These are phyloP conservation scores for Macrotis lagotis DNA, from an alignment of 2,113 vertebrate species.

Conservation along the genomic window DNA sequence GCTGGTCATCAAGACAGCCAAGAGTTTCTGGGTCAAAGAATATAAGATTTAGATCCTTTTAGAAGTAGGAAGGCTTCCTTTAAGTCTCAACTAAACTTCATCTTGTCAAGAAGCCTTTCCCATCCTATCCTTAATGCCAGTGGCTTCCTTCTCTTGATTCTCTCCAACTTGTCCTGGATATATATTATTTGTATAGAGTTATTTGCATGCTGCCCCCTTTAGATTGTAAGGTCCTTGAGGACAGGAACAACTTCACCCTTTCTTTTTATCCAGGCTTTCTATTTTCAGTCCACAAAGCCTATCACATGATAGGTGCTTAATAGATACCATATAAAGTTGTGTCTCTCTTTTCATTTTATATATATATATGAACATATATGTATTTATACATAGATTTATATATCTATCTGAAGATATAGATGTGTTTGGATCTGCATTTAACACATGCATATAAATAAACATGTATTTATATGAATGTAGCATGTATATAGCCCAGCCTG, in stretches of 20 bases:
- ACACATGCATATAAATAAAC: too few relatives aligned
- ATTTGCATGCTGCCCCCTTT: background rate
- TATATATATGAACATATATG: too few relatives aligned
- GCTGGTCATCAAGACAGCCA: background rate
- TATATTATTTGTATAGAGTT: background rate
- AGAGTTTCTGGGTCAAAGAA: background rate
- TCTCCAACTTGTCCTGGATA: background rate
- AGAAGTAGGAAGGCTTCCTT: background rate
- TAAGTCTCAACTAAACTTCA: background rate
- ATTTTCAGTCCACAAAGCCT: background rate
- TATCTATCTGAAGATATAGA: too few relatives aligned
- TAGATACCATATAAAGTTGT: background rate
- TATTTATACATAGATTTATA: too few relatives aligned
- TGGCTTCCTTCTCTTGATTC: too few relatives aligned
- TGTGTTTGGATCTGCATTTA: too few relatives aligned
- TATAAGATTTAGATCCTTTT: background rate
- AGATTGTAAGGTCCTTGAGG: background rate
- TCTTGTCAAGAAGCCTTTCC: too few relatives aligned
- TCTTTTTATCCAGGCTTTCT: background rate
- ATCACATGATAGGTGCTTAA: background rate
- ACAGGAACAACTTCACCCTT: background rate
- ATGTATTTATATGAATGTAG: background rate
- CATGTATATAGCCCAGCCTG: too few relatives aligned
- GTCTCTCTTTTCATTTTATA: too few relatives aligned
- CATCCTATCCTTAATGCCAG: too few relatives aligned